phyloP scores from a whole-genome alignment of 2,888 invertebrate species.

The Scaptomyza polygonia region DNA sequence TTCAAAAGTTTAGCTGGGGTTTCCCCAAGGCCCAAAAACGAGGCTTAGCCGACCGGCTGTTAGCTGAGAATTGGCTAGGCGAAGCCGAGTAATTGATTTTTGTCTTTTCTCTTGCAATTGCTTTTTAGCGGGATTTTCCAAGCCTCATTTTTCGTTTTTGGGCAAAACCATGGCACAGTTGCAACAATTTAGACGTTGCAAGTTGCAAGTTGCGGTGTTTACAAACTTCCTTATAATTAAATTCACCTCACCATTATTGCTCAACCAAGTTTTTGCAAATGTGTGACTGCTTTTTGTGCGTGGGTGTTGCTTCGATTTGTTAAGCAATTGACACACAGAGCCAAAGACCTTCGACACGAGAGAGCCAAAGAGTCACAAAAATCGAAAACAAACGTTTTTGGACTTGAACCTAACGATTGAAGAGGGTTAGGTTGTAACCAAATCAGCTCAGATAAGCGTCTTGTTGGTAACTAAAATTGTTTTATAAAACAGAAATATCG shows the following conservation, averaged over 20 bases:
- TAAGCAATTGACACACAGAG: constrained; percentile 62
- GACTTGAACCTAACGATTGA: constrained; percentile 37
- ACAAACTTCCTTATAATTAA: constrained; percentile 3
- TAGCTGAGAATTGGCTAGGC: constrained; percentile 62
- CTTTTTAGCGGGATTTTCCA: constrained; percentile 58
- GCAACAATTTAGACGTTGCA: constrained; percentile 29
- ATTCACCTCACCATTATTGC: not conserved
- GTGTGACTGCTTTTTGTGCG: constrained; percentile 20
- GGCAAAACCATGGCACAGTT: constrained; percentile 64
- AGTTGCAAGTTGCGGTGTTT: constrained; percentile 7
- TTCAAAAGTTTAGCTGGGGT: constrained; percentile 61
- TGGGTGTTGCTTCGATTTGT: constrained; percentile 46
- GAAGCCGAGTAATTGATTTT: constrained; percentile 26
- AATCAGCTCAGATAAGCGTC: constrained; percentile 12
- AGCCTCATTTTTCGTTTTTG: constrained; percentile 25
- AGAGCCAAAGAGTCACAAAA: not conserved
- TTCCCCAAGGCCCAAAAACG: constrained; percentile 68
- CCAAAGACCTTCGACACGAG: constrained; percentile 49
- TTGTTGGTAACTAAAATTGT: not conserved
- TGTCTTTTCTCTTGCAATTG: constrained; percentile 33
- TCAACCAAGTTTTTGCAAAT: constrained; percentile 14
- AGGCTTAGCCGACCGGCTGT: constrained; percentile 44
- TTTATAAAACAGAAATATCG: not conserved
- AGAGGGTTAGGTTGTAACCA: constrained; percentile 15
- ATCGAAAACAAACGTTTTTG: constrained; percentile 26